These are phyloP conservation scores for Sinhomidia bicolor DNA, from an alignment of 2,888 invertebrate species.

Conservation along the genomic window DNA sequence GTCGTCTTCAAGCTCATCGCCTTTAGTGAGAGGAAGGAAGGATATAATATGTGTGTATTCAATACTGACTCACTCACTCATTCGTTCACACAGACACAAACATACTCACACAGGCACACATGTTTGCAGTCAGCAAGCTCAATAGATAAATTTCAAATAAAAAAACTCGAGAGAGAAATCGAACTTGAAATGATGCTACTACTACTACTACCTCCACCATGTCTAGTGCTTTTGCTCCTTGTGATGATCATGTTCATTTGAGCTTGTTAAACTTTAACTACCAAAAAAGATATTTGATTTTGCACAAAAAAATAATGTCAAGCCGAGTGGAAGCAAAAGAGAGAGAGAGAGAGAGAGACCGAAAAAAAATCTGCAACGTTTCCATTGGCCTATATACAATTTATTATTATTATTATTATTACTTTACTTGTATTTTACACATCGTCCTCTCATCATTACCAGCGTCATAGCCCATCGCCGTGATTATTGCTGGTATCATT, in stretches of 20 bases:
- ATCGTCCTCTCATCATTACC: neutral
- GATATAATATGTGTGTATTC: too few species aligned
- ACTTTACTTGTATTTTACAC: neutral
- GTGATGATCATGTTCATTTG: too few species aligned
- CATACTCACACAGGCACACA: neutral
- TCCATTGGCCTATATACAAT: neutral
- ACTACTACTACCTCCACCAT: neutral
- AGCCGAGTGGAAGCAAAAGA: too few species aligned
- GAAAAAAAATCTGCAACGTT: neutral
- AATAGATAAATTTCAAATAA: neutral
- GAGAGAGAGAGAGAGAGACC: too few species aligned
- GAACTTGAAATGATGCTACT: neutral
- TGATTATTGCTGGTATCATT: neutral
- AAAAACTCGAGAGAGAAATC: neutral
- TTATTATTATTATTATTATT: too few species aligned
- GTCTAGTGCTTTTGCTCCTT: neutral
- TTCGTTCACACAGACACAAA: neutral
- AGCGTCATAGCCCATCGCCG: neutral
- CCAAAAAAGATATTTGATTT: neutral
- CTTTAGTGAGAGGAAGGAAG: neutral
- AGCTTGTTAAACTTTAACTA: neutral
- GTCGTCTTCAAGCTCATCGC: conserved; percentile 11
- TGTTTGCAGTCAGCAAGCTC: neutral
- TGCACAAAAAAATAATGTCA: neutral
- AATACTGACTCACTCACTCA: too few species aligned